A percentile compares a stretch with the other conserved stretches of the same genome.
phyloP scores from a whole-genome alignment of 2,797 vertebrate genomes.

The Gymnodraco acuticeps region DNA sequence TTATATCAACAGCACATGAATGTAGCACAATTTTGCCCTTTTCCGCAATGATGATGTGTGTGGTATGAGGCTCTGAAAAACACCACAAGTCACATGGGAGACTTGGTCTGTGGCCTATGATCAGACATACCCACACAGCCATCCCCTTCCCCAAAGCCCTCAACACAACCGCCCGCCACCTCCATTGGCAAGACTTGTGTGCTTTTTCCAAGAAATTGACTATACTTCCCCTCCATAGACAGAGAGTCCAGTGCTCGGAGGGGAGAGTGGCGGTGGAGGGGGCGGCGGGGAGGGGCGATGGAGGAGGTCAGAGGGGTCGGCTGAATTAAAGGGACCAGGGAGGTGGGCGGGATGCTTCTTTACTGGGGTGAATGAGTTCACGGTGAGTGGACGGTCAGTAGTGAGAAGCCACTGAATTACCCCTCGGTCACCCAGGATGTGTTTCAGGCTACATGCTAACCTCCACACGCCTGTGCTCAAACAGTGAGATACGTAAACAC shows the following conservation, averaged over 20 bases:
- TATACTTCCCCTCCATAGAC: slow-evolving; percentile 36
- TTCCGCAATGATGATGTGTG: background rate
- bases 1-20: too few relatives aligned
- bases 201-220: slow-evolving; percentile 79
- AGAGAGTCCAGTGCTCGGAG: slow-evolving; percentile 38
- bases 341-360: slow-evolving; percentile 41
- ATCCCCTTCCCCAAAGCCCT: slow-evolving; percentile 25
- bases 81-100: slow-evolving; percentile 50
- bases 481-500: slow-evolving; percentile 63
- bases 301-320: slow-evolving; percentile 33
- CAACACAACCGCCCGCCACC: slow-evolving; percentile 31
- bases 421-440: slow-evolving; percentile 53
- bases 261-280: slow-evolving; percentile 14
- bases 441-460: slow-evolving; percentile 50
- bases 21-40: too few relatives aligned
- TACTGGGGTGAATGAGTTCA: slow-evolving; percentile 65
- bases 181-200: slow-evolving; percentile 66
- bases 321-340: slow-evolving; percentile 36
- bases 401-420: slow-evolving; percentile 50
- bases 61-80: slow-evolving; percentile 58
- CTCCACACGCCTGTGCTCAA: slow-evolving; percentile 54
- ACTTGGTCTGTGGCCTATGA: slow-evolving; percentile 48
- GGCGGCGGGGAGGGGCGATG: slow-evolving; percentile 2
- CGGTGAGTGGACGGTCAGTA: slow-evolving; percentile 34
- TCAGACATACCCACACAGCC: slow-evolving; percentile 18